Evolutionary conservation across 2,113 vertebrate genomes (phyloP).

Genomic region (Tichodroma muraria): DNA sequence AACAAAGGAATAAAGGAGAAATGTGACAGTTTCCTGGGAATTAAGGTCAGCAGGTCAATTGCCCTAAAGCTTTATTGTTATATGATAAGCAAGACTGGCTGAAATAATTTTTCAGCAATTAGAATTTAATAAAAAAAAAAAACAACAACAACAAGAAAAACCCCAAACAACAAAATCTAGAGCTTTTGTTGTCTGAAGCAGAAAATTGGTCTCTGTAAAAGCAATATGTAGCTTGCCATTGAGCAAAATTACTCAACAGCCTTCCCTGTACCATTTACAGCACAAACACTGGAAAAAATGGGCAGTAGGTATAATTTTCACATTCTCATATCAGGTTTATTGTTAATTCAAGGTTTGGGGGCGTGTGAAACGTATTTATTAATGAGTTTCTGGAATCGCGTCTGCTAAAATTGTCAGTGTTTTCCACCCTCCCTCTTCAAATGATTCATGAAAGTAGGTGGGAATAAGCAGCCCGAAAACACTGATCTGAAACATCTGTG

Average conservation of each 20-base stretch:
- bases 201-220: constrained; percentile 12
- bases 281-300: background rate
- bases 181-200: constrained; percentile 6
- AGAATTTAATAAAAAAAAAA: background rate
- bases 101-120: constrained; percentile 65
- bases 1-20: constrained; percentile 77
- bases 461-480: background rate
- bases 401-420: background rate
- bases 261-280: background rate
- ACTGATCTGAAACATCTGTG: background rate
- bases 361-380: background rate
- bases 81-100: constrained; percentile 62
- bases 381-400: background rate
- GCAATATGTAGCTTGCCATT: background rate
- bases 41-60: constrained; percentile 79
- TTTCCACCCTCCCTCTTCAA: constrained; percentile 6
- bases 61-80: constrained; percentile 72
- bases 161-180: background rate
- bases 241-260: constrained; percentile 10
- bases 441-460: background rate
- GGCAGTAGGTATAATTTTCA: background rate
- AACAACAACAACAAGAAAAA: background rate
- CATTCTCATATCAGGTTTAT: background rate
- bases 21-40: constrained; percentile 81
- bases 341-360: background rate